Evolutionary conservation across 37 sponge, comb jelly and placozoan species (phyloP).

Genomic region (Agelas oroides): DNA sequence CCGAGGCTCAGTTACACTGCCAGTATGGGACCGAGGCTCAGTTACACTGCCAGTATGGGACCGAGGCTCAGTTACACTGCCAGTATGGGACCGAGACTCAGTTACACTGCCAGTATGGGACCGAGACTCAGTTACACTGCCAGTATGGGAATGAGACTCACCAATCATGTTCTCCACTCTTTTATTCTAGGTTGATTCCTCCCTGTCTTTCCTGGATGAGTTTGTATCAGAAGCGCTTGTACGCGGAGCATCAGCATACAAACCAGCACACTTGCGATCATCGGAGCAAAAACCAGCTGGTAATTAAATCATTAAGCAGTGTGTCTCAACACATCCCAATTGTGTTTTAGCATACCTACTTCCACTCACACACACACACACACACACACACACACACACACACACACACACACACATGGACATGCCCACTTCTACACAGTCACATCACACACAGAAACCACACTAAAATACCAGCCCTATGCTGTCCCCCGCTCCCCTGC

Average conservation of each 20-base stretch:
- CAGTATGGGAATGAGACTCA: too few relatives aligned
- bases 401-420: slow-evolving; percentile 3
- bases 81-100: too few relatives aligned
- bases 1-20: too few relatives aligned
- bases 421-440: slow-evolving; percentile 36
- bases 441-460: too few relatives aligned
- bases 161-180: too few relatives aligned
- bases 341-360: background rate
- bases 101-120: too few relatives aligned
- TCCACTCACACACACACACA: background rate
- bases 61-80: too few relatives aligned
- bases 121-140: too few relatives aligned
- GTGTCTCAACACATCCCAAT: background rate
- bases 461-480: slow-evolving; percentile 1
- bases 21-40: too few relatives aligned
- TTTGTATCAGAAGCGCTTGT: slow-evolving; percentile 78
- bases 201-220: slow-evolving; percentile 86
- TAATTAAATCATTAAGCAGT: too few relatives aligned
- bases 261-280: slow-evolving; percentile 61
- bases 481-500: slow-evolving; percentile 21
- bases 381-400: background rate
- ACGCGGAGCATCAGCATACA: slow-evolving; percentile 75
- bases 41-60: too few relatives aligned
- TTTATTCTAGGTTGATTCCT: slow-evolving; percentile 63
- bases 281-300: too few relatives aligned